phyloP scores from a whole-genome alignment of 2,797 vertebrate genomes.

The Bradypodion pumilum region DNA sequence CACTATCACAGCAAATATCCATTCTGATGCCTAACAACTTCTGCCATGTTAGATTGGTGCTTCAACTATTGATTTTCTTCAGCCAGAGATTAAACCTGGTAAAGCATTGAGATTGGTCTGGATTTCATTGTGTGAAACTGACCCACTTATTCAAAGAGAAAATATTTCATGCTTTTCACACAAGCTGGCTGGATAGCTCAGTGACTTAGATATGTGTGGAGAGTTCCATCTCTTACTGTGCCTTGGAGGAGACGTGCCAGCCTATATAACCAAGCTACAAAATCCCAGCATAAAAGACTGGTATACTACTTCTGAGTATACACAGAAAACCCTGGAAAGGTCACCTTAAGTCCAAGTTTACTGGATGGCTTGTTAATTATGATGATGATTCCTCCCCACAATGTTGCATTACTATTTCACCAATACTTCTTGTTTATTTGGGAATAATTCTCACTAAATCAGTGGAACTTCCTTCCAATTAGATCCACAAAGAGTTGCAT shows the following conservation, averaged over 20 bases:
- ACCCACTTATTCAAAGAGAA: not conserved
- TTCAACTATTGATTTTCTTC: not conserved
- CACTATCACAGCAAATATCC: not conserved
- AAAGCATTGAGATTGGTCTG: not conserved
- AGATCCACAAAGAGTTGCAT: not conserved
- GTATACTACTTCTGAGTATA: no score
- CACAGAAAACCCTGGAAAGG: no score
- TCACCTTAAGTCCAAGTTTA: no score
- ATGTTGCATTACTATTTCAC: no score
- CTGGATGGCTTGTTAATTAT: no score
- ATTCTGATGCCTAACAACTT: not conserved
- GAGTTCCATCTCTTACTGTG: no score
- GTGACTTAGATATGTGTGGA: no score
- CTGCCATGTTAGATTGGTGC: not conserved
- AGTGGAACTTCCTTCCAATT: not conserved
- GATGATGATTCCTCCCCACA: no score
- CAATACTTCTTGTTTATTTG: not conserved
- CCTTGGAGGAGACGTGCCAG: no score
- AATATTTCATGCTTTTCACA: not conserved
- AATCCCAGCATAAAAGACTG: no score
- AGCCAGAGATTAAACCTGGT: not conserved
- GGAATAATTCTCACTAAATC: not conserved
- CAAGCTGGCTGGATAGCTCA: no score
- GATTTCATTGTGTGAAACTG: not conserved
- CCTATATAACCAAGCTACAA: no score